Evolutionary conservation across 2,113 vertebrate genomes (phyloP), one percentile per base, ranked within the genome.

Genomic region (Cephalopterus ornatus): DNA sequence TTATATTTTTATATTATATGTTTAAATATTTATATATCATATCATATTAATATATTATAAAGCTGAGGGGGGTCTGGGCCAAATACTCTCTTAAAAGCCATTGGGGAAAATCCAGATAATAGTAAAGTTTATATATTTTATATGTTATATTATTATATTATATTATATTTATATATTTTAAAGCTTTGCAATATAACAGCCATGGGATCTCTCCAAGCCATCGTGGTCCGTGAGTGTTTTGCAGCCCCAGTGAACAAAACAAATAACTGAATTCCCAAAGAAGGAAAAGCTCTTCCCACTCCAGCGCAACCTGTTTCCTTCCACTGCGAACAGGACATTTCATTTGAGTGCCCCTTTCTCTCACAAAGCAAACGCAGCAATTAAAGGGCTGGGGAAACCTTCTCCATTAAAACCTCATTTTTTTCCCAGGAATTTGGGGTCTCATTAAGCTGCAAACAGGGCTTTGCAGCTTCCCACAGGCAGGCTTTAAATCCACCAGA

Each of bases 201-300:
- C 3, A 0, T 3, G 63, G n/a, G 24, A 23, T 73, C 50, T 22
- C 52, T 65, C 44, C 50, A 1, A 14, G 7, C 1, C 6, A 0
- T 4, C 10, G 21, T 1, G 39, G 16, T 15, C 4, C 4, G 23
- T 1, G 7, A 53, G 58, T 0, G 20, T 30, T 68, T 18, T 5
- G 17, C 52, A 52, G 11, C n/a, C 37, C 27, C 3, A 2, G 27
- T 0, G 14, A 66, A 21, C 55, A 78, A 88, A 81, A 61, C 56
- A 20, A 88, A 71, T 1, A 14, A 50, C 56, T 39, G 50, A 21
- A 9, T 74, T 44, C 26, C 27, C 1, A 0, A 22, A 67, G 72
- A 52, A 75, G 62, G 35, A 21, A 86, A 87, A 80, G 28, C 30
- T 70, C 37, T 83, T 37, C 53, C 55, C 6, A 0, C 22, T 6